Evolutionary conservation across 2,888 invertebrate genomes (phyloP).

Genomic region (Parnassius apollo): DNA sequence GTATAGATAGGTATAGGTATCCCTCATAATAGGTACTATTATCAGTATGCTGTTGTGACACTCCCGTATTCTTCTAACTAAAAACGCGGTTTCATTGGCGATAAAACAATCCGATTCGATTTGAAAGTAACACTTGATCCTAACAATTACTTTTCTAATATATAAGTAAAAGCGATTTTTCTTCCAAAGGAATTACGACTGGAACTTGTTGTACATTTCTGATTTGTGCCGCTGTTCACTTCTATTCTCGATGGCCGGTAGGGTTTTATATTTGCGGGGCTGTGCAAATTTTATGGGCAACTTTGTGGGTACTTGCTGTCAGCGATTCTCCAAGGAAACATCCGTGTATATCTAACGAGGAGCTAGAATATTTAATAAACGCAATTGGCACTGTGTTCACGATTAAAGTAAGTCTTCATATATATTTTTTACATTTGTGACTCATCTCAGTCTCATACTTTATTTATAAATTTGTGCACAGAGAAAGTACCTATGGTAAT

Average conservation of each 20-base stretch:
- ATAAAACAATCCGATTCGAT: no score
- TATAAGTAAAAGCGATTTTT: background rate
- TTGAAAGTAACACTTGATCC: background rate
- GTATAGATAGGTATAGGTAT: no score
- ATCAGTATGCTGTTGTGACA: no score
- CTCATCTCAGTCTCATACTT: no score
- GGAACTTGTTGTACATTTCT: constrained; percentile 86
- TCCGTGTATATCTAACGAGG: constrained; percentile 80
- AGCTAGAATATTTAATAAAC: constrained; percentile 81
- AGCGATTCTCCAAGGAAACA: constrained; percentile 83
- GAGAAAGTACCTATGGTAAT: no score
- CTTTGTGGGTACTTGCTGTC: constrained; percentile 80
- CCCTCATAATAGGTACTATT: no score
- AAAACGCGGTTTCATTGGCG: no score
- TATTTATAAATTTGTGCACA: no score
- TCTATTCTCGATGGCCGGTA: constrained; percentile 82
- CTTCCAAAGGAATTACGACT: constrained; percentile 58
- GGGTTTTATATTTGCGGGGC: constrained; percentile 84
- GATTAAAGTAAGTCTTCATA: constrained; percentile 53
- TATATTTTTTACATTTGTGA: no score
- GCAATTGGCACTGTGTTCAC: constrained; percentile 75
- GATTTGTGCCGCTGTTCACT: constrained; percentile 83
- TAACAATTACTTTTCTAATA: background rate
- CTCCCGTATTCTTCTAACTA: no score
- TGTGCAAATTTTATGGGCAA: constrained; percentile 75